A percentile compares a stretch with the other conserved stretches of the same genome.
phyloP scores from a whole-genome alignment of 2,888 invertebrate species.

The Cerceris ruficornis region DNA sequence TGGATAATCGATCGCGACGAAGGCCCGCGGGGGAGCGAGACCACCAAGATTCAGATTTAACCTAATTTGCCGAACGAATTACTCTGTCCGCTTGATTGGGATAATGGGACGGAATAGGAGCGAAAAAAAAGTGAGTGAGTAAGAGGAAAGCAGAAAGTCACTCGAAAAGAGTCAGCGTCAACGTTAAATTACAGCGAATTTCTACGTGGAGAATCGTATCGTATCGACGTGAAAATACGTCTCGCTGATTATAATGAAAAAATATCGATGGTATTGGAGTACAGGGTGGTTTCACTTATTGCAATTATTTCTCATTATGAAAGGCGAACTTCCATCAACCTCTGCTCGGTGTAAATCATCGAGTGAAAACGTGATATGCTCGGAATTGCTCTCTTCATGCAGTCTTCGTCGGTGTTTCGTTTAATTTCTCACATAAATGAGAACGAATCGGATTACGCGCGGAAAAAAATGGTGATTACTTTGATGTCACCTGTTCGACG shows the following conservation, averaged over 20 bases:
- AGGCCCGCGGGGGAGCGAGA: slow-evolving; percentile 39
- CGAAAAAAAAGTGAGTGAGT: not conserved
- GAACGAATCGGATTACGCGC: not conserved
- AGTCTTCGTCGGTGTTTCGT: not conserved
- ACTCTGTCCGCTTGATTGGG: slow-evolving; percentile 39
- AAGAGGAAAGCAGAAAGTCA: not conserved
- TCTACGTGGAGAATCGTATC: slow-evolving; percentile 46
- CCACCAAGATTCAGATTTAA: slow-evolving; percentile 61
- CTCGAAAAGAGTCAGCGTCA: slow-evolving; percentile 9
- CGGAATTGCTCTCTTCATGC: not conserved
- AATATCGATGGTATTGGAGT: slow-evolving; percentile 45
- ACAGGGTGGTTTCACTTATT: slow-evolving; percentile 39
- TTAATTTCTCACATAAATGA: not conserved
- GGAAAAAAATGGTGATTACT: not conserved
- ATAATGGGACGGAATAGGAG: not conserved
- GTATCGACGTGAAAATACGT: slow-evolving; percentile 29
- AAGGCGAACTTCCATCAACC: not conserved
- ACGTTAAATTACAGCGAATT: slow-evolving; percentile 55
- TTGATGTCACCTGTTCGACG: not conserved
- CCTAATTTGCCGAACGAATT: slow-evolving; percentile 61
- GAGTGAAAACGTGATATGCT: slow-evolving; percentile 16
- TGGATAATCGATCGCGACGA: slow-evolving; percentile 52
- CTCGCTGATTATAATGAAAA: slow-evolving; percentile 31
- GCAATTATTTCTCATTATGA: slow-evolving; percentile 10
- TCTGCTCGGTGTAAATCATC: slow-evolving; percentile 4